Base-by-base conservation (phyloP, 2,113 vertebrate species). In the Phocoena sinus region DNA sequence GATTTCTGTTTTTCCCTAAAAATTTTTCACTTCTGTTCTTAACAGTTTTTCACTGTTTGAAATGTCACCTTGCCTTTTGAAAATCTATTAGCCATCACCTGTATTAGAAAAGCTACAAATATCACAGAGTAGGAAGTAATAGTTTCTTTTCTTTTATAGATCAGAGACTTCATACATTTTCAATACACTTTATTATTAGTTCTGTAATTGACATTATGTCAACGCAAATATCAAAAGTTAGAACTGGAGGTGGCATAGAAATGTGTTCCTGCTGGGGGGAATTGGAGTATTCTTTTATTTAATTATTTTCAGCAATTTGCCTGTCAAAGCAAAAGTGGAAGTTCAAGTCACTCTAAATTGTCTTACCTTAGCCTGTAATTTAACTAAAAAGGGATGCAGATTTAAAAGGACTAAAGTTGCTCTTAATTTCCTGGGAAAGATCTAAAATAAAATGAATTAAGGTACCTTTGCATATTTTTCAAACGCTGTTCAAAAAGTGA, bases 301-400 rank as follows among this genome's bases (percentile, higher is more conserved):
- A 97, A 97, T 98, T 97, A 98, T 96, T 98, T 97, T 97, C 95
- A 96, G 80, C 95, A 97, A 63, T 95, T 98, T 97, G 74, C 94
- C 89, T 98, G 95, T 98, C 96, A 98, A 98, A 98, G 95, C 97
- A 84, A 84, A 82, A 97, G 94, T 95, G 92, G 96, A 97, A 98
- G 94, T 98, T 98, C 97, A 97, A 96, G 96, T 97, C 97, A 97
- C 74, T 97, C 53, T 97, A 71, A 98, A 95, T 94, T 97, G 41
- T 56, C 67, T 63, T 97, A 18, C 84, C 63, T 96, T 65, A 96
- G 82, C 86, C 83, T 95, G 67, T 88, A 95, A 96, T 98, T 98
- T 97, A 20, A 92, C 92, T 97, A 33, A 97, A 98, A 97, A 93
- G 65, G 62, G 0, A 96, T 90, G 80, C 38, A 97, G 91, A 93